Evolutionary conservation across 2,797 vertebrate genomes (phyloP).

Genomic region (Dendrocincla tyrannina): DNA sequence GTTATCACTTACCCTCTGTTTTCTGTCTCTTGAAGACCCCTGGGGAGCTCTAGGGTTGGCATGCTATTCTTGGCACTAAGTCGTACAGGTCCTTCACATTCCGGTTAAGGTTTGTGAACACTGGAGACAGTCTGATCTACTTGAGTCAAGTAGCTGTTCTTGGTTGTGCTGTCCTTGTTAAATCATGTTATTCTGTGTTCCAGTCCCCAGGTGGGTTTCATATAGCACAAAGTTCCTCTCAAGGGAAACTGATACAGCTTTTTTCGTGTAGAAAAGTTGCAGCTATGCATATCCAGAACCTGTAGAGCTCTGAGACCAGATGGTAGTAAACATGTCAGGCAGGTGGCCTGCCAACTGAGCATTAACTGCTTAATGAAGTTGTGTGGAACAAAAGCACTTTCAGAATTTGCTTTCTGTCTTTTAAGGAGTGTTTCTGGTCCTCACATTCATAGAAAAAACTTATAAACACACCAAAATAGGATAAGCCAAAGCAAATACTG

Average conservation of each 20-base stretch:
- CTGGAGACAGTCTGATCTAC: not conserved
- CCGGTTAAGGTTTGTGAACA: not conserved
- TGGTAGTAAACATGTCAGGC: not conserved
- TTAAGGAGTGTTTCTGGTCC: not conserved
- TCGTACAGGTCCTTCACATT: not conserved
- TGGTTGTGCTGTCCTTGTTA: not conserved
- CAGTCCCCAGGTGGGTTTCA: not conserved
- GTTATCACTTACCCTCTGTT: not conserved
- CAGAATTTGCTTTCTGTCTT: not conserved
- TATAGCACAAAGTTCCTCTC: not conserved
- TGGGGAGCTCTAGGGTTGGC: accelerated
- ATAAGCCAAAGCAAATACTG: not conserved
- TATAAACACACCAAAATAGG: not conserved
- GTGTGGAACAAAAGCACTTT: not conserved
- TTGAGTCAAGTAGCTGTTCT: not conserved
- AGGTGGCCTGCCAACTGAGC: not conserved
- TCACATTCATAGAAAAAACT: not conserved
- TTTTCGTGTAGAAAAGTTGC: not conserved
- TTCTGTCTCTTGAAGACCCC: not conserved
- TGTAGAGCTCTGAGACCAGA: not conserved
- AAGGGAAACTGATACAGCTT: not conserved
- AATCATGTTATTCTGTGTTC: not conserved
- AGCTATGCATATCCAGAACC: not conserved
- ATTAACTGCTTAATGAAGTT: not conserved
- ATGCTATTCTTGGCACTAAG: not conserved